Evolutionary conservation across 1,140 invertebrate genomes (phyloP).

Genomic region (Zophobas morio): DNA sequence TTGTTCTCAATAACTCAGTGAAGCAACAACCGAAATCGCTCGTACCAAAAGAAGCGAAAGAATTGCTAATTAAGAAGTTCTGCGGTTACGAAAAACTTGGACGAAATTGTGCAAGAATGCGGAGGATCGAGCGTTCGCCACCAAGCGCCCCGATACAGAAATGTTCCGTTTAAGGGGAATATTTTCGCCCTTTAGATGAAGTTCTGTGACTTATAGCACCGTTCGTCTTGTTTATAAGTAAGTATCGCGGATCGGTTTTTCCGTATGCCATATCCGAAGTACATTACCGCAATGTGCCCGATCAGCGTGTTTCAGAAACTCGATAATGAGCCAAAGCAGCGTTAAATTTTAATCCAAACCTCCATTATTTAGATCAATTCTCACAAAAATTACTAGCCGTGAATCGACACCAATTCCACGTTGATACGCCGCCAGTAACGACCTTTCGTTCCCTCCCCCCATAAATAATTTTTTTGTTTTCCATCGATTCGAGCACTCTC

Average conservation of each 20-base stretch:
- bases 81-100: slow-evolving; percentile 21
- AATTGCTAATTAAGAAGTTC: slow-evolving; percentile 35
- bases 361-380: not conserved
- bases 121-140: slow-evolving; percentile 5
- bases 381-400: slow-evolving; percentile 12
- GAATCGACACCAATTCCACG: slow-evolving; percentile 3
- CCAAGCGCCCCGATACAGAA: not conserved
- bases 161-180: too few relatives aligned
- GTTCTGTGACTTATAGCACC: too few relatives aligned
- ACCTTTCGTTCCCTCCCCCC: not conserved
- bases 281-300: too few relatives aligned
- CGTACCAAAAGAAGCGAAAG: slow-evolving; percentile 10
- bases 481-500: slow-evolving; percentile 27
- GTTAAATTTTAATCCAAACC: not conserved
- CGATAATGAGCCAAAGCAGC: too few relatives aligned
- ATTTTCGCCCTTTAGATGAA: too few relatives aligned
- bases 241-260: too few relatives aligned
- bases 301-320: too few relatives aligned
- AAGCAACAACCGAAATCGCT: slow-evolving; percentile 17
- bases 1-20: slow-evolving; percentile 9
- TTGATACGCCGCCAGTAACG: not conserved
- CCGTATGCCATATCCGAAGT: too few relatives aligned
- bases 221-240: too few relatives aligned
- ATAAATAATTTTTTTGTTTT: slow-evolving; percentile 28
- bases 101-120: slow-evolving; percentile 19